These are phyloP conservation scores for Mormoops blainvillei DNA, from an alignment of 2,113 vertebrate species.

Conservation along the genomic window DNA sequence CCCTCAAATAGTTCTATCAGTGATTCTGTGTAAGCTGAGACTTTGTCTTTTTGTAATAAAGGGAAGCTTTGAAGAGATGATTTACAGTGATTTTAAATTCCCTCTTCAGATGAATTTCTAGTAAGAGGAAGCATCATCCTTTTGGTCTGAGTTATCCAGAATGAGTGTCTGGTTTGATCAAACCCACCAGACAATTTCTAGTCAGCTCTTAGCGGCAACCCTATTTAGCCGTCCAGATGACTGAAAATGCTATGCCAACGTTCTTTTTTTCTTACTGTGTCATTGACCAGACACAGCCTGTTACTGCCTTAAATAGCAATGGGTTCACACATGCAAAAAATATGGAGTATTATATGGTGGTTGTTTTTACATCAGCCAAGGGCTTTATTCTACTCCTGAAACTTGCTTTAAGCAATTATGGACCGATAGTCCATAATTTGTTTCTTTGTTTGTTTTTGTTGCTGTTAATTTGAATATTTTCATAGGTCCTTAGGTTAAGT, in stretches of 20 bases:
- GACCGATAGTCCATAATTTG: no score
- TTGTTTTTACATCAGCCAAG: not conserved
- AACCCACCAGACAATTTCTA: not conserved
- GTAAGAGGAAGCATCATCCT: not conserved
- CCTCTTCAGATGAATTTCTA: not conserved
- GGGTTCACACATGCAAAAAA: not conserved
- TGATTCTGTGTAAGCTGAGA: not conserved
- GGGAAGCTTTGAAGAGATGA: not conserved
- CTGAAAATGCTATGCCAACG: not conserved
- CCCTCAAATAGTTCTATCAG: not conserved
- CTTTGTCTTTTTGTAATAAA: not conserved
- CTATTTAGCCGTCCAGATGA: not conserved
- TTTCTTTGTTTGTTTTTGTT: no score
- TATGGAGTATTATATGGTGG: not conserved
- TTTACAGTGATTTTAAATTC: not conserved
- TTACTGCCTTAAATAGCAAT: not conserved
- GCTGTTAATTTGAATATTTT: no score
- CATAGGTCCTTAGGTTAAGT: no score
- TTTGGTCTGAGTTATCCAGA: not conserved
- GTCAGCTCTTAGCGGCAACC: not conserved
- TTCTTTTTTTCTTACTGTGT: not conserved
- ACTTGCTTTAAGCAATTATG: not conserved
- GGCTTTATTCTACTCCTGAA: not conserved
- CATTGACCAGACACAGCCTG: not conserved
- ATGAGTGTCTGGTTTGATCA: slow-evolving; percentile 25